Percentiles rank a stretch among this genome's conserved stretches.
phyloP scores from a whole-genome alignment of 2,113 vertebrate genomes.

The Megalops atlanticus region DNA sequence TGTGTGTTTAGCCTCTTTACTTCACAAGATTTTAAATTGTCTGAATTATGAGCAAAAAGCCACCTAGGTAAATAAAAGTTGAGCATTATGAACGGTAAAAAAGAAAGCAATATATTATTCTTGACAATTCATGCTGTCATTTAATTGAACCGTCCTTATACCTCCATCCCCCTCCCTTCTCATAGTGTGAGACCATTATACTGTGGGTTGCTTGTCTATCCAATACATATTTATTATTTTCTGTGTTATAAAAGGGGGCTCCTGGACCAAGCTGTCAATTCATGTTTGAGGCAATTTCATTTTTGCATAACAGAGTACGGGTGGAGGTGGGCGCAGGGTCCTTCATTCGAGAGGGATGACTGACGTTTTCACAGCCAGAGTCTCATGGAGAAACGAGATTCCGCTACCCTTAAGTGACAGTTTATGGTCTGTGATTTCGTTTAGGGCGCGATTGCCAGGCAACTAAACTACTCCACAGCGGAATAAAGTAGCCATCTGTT shows the following conservation, averaged over 20 bases:
- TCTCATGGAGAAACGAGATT: conserved; percentile 60
- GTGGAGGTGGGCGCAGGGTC: conserved; percentile 16
- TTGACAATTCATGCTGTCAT: not conserved
- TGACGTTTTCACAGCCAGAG: conserved; percentile 46
- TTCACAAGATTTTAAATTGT: no score
- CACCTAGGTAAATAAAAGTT: no score
- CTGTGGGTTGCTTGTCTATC: not conserved
- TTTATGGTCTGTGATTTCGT: conserved; percentile 70
- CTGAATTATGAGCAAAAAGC: no score
- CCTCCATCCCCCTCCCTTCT: not conserved
- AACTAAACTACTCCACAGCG: conserved; percentile 65
- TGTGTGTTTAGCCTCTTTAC: no score
- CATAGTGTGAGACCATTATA: no score
- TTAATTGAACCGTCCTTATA: not conserved
- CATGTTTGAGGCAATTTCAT: not conserved
- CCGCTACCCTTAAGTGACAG: conserved; percentile 67
- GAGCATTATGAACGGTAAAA: no score
- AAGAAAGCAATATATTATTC: not conserved
- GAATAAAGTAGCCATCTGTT: conserved; percentile 72
- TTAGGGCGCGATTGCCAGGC: conserved; percentile 65
- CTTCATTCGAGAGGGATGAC: conserved; percentile 45
- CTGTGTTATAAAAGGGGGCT: not conserved
- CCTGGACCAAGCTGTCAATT: not conserved
- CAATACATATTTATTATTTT: conserved; percentile 22
- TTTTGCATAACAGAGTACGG: not conserved